Evolutionary conservation across 2,113 vertebrate genomes (phyloP).

Genomic region (Vulpes ferrilata): DNA sequence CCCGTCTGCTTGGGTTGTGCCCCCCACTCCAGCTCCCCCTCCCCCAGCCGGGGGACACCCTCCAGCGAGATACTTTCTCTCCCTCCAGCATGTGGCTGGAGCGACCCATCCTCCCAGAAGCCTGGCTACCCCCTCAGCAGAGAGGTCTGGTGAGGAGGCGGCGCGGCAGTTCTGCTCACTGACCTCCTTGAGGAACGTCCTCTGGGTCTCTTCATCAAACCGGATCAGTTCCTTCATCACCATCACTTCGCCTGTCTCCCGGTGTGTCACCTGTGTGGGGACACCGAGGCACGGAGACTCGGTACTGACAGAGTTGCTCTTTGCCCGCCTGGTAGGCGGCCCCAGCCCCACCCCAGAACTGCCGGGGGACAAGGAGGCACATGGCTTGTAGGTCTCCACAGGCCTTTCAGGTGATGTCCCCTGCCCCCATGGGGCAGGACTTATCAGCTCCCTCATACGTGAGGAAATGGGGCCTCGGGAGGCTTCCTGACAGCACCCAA

Average conservation of each 20-base stretch:
- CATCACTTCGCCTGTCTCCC: constrained; percentile 98
- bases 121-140: background rate
- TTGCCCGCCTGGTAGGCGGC: rapidly evolving
- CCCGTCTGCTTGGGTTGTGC: background rate
- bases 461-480: background rate
- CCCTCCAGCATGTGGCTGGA: rapidly evolving
- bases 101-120: background rate
- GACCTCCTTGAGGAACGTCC: constrained; percentile 97
- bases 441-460: no score
- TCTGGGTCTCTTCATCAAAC: constrained; percentile 97
- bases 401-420: background rate
- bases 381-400: rapidly evolving
- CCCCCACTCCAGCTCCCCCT: no score
- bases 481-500: background rate
- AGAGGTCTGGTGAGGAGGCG: background rate
- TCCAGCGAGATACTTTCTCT: background rate
- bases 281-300: background rate
- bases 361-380: rapidly evolving
- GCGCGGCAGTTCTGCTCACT: background rate
- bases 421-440: rapidly evolving
- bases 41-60: no score
- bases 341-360: background rate
- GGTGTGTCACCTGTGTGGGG: constrained; percentile 93
- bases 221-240: constrained; percentile 99
- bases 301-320: background rate